These are phyloP conservation scores for Tretioscincus oriximinensis DNA, from an alignment of 2,113 vertebrate genomes.

Conservation along the genomic window DNA sequence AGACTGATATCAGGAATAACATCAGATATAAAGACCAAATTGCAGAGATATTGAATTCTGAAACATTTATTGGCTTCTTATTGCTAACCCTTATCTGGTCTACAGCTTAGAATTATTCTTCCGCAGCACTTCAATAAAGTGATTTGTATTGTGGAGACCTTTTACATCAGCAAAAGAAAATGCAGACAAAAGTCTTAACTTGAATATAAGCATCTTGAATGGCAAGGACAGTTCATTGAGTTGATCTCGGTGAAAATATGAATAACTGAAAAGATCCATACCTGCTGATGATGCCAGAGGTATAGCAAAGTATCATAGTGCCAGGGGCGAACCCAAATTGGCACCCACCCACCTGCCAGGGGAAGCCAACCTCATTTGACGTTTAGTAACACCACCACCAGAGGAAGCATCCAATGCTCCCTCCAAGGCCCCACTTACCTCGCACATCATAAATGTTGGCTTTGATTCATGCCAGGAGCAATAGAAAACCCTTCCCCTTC, in stretches of 20 bases:
- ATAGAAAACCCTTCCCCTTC: too few species aligned
- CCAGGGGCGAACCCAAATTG: too few species aligned
- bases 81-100: background rate
- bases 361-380: too few species aligned
- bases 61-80: background rate
- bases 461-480: too few species aligned
- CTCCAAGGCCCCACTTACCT: too few species aligned
- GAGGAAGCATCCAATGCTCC: too few species aligned
- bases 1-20: background rate
- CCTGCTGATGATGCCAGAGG: too few species aligned
- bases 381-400: too few species aligned
- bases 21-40: background rate
- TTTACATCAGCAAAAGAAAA: background rate
- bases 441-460: too few species aligned
- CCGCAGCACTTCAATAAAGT: background rate
- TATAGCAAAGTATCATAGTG: too few species aligned
- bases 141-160: background rate
- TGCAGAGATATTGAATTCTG: background rate
- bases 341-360: too few species aligned
- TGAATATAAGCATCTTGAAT: background rate
- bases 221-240: too few species aligned
- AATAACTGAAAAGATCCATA: background rate
- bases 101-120: background rate
- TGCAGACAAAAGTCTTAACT: background rate
- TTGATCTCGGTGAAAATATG: background rate